phyloP scores from a whole-genome alignment of 1,140 invertebrate species.

The Argopecten irradians region DNA sequence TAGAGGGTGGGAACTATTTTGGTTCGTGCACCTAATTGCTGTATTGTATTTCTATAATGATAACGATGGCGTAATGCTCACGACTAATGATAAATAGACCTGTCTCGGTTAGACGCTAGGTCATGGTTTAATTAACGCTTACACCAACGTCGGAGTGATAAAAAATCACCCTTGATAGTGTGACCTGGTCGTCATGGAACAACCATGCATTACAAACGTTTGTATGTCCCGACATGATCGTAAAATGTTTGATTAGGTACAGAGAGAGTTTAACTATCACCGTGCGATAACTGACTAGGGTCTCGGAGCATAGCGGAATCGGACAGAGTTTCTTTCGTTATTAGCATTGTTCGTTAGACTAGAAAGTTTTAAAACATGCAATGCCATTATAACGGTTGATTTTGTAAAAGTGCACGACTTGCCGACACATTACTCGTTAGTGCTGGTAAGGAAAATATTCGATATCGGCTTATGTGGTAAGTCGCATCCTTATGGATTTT shows the following conservation, averaged over 20 bases:
- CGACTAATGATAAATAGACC: neutral
- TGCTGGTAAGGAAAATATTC: too few relatives aligned
- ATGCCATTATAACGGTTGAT: neutral
- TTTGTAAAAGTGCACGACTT: neutral
- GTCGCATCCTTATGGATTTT: too few relatives aligned
- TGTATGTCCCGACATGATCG: neutral
- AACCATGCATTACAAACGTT: neutral
- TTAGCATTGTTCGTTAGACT: neutral
- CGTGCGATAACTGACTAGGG: neutral
- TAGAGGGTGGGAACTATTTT: neutral
- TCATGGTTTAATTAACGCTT: neutral
- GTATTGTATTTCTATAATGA: neutral
- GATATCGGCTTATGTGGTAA: too few relatives aligned
- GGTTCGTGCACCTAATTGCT: neutral
- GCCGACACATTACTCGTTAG: too few relatives aligned
- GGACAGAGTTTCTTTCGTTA: neutral
- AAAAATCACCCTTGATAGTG: neutral
- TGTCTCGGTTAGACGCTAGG: neutral
- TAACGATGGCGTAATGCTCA: neutral
- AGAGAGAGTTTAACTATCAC: neutral
- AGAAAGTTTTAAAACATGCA: neutral
- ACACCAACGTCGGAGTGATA: neutral
- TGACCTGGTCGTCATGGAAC: neutral
- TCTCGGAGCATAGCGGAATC: neutral
- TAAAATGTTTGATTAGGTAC: neutral